Evolutionary conservation across 1,140 invertebrate species (phyloP).

Genomic region (Heterodera schachtii): DNA sequence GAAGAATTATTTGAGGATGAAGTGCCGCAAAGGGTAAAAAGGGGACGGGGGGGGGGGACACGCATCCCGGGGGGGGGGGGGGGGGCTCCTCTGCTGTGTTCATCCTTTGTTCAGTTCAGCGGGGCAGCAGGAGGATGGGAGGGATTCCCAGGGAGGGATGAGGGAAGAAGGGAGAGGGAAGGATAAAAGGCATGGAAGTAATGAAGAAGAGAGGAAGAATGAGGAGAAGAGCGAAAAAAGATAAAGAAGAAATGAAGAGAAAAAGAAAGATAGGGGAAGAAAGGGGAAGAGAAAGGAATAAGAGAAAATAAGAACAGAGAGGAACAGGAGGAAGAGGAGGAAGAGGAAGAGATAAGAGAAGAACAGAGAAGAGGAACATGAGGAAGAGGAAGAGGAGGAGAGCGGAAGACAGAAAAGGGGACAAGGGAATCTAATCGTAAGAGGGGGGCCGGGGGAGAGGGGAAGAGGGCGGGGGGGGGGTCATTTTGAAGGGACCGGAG

Average conservation of each 20-base stretch:
- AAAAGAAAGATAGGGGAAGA: too few species aligned
- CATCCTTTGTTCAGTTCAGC: background rate
- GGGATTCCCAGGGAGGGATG: conserved; percentile 1
- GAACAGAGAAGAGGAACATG: too few species aligned
- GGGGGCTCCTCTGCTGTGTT: background rate
- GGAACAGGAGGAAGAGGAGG: too few species aligned
- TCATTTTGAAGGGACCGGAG: background rate
- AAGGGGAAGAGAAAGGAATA: background rate
- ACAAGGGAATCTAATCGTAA: too few species aligned
- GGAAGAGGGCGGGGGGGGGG: background rate
- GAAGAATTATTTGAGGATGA: background rate
- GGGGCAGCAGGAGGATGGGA: background rate
- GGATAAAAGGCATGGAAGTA: too few species aligned
- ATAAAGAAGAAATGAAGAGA: too few species aligned
- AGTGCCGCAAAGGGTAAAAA: conserved; percentile 2
- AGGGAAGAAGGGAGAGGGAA: too few species aligned
- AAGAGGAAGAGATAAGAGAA: too few species aligned
- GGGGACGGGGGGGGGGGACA: background rate
- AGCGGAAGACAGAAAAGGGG: background rate
- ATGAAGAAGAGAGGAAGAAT: too few species aligned
- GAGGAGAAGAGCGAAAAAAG: too few species aligned
- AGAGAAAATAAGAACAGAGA: background rate
- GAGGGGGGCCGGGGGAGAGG: too few species aligned
- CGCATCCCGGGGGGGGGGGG: background rate
- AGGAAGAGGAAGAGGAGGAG: background rate